These are phyloP conservation scores for Drosophila littoralis DNA, from an alignment of 1,140 invertebrate genomes.

Conservation along the genomic window DNA sequence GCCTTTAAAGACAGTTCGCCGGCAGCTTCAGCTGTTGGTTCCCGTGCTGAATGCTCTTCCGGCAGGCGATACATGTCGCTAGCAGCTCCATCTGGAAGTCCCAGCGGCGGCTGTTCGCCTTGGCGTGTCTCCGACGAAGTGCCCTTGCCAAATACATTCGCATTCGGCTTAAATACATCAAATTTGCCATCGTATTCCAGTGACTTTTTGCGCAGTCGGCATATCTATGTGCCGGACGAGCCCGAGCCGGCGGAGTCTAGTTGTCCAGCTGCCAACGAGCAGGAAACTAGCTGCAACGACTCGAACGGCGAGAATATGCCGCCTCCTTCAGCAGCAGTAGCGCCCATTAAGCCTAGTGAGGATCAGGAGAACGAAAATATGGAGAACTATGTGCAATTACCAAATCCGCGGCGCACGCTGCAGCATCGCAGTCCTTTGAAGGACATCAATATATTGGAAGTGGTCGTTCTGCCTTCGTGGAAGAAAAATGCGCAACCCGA, in stretches of 20 bases:
- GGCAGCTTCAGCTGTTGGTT: too few species aligned
- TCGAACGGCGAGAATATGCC: conserved; percentile 75
- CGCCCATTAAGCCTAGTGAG: neutral
- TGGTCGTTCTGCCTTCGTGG: conserved; percentile 65
- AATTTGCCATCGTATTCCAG: conserved; percentile 78
- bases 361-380: conserved; percentile 45
- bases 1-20: too few species aligned
- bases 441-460: conserved; percentile 75
- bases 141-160: conserved; percentile 63
- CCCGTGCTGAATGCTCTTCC: neutral
- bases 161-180: conserved; percentile 65
- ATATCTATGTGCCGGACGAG: conserved; percentile 62
- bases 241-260: neutral
- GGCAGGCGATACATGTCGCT: neutral
- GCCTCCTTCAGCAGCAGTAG: conserved; percentile 12
- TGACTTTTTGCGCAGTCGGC: conserved; percentile 52
- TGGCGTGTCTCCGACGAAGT: conserved; percentile 70
- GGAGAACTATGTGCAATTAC: conserved; percentile 62
- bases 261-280: conserved; percentile 3
- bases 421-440: conserved; percentile 65
- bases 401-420: conserved; percentile 63
- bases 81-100: neutral
- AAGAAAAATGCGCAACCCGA: conserved; percentile 50
- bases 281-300: conserved; percentile 44
- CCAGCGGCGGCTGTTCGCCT: conserved; percentile 46